Base-by-base conservation (phyloP, 2,888 invertebrate species). In the Cerastis rubricosa region DNA sequence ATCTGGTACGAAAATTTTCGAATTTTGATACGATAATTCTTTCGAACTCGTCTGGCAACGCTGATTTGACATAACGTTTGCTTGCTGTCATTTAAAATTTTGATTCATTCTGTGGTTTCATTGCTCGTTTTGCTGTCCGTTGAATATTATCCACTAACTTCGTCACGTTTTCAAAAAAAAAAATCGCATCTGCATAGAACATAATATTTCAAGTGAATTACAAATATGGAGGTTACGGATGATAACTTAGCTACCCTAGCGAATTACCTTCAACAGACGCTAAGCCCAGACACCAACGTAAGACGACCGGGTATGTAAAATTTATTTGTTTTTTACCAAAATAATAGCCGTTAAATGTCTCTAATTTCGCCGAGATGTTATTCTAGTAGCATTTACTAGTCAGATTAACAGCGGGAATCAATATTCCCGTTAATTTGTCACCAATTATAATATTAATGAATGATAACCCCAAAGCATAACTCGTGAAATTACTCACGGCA, bases 211-310 rank as follows among this genome's bases (percentile, higher is more conserved):
- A 64, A 63, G 43, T 59, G 49, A 25, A n/a, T 54, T 65, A 49
- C 25, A 82, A 64, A 4, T 22, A 99, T 99, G 99, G 99, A 99
- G 93, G 97, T 99, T 22, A 98, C 98, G 7, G 99, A 99, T 73
- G 98, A 98, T 66, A 99, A 99, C 96, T 96, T 99, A 88, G 97
- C 97, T 88, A 98, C 98, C 17, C 95, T 99, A 87, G 98, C 98
- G 69, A 97, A 98, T 89, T 99, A 99, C 94, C 97, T 99, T 87
- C 98, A 98, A 90, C 98, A 99, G 94, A 99, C 99, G 7, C 96
- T 99, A 49, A 98, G 97, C 91, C 98, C 99, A 0, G 99, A 99
- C 93, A 97, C 98, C 43, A 97, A 97, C 91, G 97, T 98, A 76
- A 97, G 99, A 85, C 97, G 98, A 93, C 98, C 99, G 94, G 99